A percentile compares a stretch with the other conserved stretches of the same genome.
These are phyloP conservation scores for Cuniculus paca DNA, from an alignment of 2,797 vertebrate species.

Conservation along the genomic window DNA sequence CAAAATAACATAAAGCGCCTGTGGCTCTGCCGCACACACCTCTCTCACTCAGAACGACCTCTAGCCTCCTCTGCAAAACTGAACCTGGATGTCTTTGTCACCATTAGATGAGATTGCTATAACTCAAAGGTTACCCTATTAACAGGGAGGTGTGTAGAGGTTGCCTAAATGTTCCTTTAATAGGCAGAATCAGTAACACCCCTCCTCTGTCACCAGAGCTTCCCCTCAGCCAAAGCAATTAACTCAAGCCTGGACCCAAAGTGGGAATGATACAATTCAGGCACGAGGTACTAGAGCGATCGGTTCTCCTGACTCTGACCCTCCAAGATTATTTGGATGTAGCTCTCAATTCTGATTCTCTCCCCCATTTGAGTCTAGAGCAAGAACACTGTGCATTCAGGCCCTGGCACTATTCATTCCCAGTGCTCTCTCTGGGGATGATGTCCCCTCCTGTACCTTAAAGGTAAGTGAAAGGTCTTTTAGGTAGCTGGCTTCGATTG, in stretches of 20 bases:
- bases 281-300: constrained; percentile 10
- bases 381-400: neutral
- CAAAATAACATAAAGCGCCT: neutral
- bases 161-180: constrained; percentile 16
- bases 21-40: neutral
- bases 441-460: neutral
- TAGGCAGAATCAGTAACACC: constrained; percentile 2
- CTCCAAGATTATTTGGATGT: constrained; percentile 42
- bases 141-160: neutral
- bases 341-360: neutral
- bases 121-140: neutral
- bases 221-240: constrained; percentile 31
- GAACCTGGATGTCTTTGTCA: constrained; percentile 13
- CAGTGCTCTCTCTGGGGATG: neutral
- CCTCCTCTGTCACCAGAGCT: neutral
- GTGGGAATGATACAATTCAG: constrained; percentile 54
- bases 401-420: neutral
- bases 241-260: constrained; percentile 49
- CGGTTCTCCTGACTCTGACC: constrained; percentile 45
- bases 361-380: neutral
- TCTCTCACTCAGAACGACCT: neutral
- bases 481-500: neutral
- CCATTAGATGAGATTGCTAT: neutral
- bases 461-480: neutral
- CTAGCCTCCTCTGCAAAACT: neutral